These are phyloP conservation scores for Poecilia picta DNA, from an alignment of 2,797 vertebrate genomes.

Conservation along the genomic window DNA sequence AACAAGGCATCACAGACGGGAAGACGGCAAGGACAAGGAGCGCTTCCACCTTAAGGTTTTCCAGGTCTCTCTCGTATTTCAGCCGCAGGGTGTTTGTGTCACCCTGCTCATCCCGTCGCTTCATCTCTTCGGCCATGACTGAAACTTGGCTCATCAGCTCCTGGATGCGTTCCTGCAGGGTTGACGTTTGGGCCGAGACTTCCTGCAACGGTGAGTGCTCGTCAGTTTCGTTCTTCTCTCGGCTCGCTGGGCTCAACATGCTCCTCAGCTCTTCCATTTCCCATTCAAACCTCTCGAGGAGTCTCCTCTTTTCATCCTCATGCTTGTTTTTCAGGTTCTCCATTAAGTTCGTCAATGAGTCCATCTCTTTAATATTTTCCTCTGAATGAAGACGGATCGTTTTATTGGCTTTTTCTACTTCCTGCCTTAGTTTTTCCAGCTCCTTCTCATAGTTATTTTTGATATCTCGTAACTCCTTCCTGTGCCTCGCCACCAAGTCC, in stretches of 20 bases:
- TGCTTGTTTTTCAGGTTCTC: slow-evolving; percentile 82
- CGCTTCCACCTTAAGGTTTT: slow-evolving; percentile 86
- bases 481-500: slow-evolving; percentile 75
- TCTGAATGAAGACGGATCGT: slow-evolving; percentile 69
- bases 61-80: slow-evolving; percentile 87
- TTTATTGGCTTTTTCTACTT: slow-evolving; percentile 69
- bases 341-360: slow-evolving; percentile 78
- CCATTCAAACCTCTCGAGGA: slow-evolving; percentile 65
- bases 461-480: slow-evolving; percentile 77
- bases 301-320: slow-evolving; percentile 62
- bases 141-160: slow-evolving; percentile 79
- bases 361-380: slow-evolving; percentile 79
- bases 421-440: slow-evolving; percentile 70
- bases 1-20: slow-evolving; percentile 82
- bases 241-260: slow-evolving; percentile 42
- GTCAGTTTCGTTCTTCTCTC: slow-evolving; percentile 11
- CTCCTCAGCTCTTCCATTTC: slow-evolving; percentile 78
- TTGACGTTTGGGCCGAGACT: slow-evolving; percentile 15
- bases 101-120: slow-evolving; percentile 72
- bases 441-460: slow-evolving; percentile 76
- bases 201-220: not conserved
- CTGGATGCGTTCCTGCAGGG: slow-evolving; percentile 77
- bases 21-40: slow-evolving; percentile 79
- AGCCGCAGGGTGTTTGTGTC: slow-evolving; percentile 75
- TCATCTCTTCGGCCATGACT: slow-evolving; percentile 77